Base-by-base conservation (phyloP, 2,113 vertebrate genomes). In the Ptilonorhynchus violaceus region DNA sequence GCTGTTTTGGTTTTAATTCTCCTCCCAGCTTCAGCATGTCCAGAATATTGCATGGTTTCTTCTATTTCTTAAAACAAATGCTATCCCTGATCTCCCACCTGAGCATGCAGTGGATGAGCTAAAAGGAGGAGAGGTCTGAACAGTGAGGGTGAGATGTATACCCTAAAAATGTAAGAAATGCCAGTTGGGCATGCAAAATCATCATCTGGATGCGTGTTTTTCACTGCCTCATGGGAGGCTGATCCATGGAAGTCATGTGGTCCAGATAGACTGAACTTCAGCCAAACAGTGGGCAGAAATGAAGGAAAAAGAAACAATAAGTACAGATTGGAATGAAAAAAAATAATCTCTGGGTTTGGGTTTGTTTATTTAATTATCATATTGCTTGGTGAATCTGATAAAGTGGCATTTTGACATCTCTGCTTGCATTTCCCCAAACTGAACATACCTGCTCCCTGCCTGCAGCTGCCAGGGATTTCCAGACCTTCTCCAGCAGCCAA, bases 131-230 rank as follows among this genome's bases (percentile, higher is more conserved):
- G 13, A 41, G 13, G 7, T 85, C n/a, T n/a, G 24, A 62, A 53
- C 1, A 2, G 2, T 33, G 11, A 37, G 3, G 1, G 3, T 2
- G 3, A 72, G 3, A 72, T 46, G 4, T 37, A 21, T 4, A 28
- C 8, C 22, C 39, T 59, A 68, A 87, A 89, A 89, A 37, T 13
- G 10, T 12, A 20, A 18, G 15, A 74, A 67, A 59, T 3, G 21
- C 5, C 8, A 70, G 85, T 68, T 60, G 44, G 19, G 5, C 27
- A 28, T 21, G 14, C 25, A 81, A 21, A 78, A 10, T 55, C 64
- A 41, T 46, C 55, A 37, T 77, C 18, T 80, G 80, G 30, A 35
- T 47, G 7, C 2, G 1, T 9, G 8, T 66, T 75, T 76, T 87
- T 6, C 30, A 22, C 58, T 35, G 35, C 42, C 64, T 60, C 5